Evolutionary conservation across 2,888 invertebrate genomes (phyloP).

Genomic region (Eudemis profundana): DNA sequence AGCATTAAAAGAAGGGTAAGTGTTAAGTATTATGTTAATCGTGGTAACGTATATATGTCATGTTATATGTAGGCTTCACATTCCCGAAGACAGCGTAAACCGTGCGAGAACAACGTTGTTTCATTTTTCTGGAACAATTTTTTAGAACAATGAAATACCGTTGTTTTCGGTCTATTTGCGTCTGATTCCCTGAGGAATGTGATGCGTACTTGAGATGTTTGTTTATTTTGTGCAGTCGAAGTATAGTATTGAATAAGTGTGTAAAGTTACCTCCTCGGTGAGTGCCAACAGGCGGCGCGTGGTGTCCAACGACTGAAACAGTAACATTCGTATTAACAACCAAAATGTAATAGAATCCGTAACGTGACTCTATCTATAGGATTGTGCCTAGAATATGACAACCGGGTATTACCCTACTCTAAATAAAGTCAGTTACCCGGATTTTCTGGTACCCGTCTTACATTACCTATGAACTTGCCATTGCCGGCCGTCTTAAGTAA

Average conservation of each 20-base stretch:
- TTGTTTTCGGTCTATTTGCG: background rate
- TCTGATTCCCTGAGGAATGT: constrained; percentile 1
- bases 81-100: background rate
- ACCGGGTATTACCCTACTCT: too few species aligned
- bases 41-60: constrained; percentile 32
- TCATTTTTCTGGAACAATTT: background rate
- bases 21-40: constrained; percentile 35
- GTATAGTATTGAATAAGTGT: constrained; percentile 28
- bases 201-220: constrained; percentile 25
- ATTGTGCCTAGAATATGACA: too few species aligned
- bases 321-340: constrained; percentile 44
- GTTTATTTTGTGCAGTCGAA: constrained; percentile 38
- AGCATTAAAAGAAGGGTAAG: constrained; percentile 46
- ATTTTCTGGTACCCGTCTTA: too few species aligned
- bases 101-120: background rate
- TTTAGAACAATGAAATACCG: background rate
- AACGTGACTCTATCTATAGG: too few species aligned
- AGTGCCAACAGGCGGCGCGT: constrained; percentile 91
- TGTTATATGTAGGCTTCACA: constrained; percentile 26
- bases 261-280: constrained; percentile 84
- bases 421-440: too few species aligned
- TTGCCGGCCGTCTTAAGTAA: too few species aligned
- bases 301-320: constrained; percentile 90
- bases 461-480: too few species aligned
- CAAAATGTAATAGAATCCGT: too few species aligned